phyloP scores from a whole-genome alignment of 2,113 vertebrate species.

The Leucoraja erinaceus region DNA sequence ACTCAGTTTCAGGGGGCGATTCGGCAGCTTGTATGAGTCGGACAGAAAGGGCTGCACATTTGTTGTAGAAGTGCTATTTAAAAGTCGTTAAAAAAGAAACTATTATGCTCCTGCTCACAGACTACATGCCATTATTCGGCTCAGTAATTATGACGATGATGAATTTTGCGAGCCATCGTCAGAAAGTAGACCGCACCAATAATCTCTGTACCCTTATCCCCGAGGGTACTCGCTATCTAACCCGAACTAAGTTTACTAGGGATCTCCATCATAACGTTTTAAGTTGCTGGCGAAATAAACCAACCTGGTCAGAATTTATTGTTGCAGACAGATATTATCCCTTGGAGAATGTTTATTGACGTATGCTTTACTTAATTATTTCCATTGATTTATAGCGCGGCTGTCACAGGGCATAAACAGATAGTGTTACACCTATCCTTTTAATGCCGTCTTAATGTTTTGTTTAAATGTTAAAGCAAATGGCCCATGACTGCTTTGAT shows the following conservation, averaged over 20 bases:
- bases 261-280: background rate
- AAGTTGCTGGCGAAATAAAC: conserved; percentile 41
- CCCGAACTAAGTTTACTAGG: background rate
- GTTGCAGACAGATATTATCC: conserved; percentile 55
- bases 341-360: conserved; percentile 62
- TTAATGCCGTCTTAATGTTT: conserved; percentile 37
- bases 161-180: background rate
- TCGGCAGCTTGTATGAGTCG: background rate
- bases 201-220: background rate
- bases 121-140: background rate
- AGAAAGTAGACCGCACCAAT: background rate
- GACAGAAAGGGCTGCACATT: background rate
- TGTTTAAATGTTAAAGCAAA: conserved; percentile 46
- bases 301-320: conserved; percentile 52
- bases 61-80: background rate
- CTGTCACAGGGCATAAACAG: conserved; percentile 42
- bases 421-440: conserved; percentile 35
- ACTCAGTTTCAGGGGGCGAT: no score
- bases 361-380: conserved; percentile 59
- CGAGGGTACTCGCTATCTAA: background rate
- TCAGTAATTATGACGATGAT: background rate
- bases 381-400: conserved; percentile 60
- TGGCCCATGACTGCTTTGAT: conserved; percentile 44
- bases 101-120: background rate
- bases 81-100: background rate